A percentile compares a stretch with the other conserved stretches of the same genome.
phyloP scores from a whole-genome alignment of 2,797 vertebrate genomes.

The Anableps anableps region DNA sequence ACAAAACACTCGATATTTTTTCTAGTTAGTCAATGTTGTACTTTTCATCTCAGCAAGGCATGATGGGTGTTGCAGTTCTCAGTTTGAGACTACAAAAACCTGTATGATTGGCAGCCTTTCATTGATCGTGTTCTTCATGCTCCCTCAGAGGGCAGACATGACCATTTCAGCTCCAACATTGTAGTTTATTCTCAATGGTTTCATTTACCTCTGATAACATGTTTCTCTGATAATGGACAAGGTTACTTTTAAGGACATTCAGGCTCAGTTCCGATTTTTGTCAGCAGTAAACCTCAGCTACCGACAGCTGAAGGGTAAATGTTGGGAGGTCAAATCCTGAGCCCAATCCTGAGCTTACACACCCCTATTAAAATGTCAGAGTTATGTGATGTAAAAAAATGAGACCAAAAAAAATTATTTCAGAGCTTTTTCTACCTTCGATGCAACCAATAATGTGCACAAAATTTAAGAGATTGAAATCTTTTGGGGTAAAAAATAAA shows the following conservation, averaged over 20 bases:
- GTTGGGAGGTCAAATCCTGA: conserved; percentile 37
- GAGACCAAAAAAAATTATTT: not conserved
- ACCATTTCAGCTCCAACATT: conserved; percentile 49
- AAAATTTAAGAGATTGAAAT: not conserved
- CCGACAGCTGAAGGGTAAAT: conserved; percentile 45
- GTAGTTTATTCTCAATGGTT: conserved; percentile 25
- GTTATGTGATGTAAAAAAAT: not conserved
- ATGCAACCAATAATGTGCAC: not conserved
- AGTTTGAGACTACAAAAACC: conserved; percentile 56
- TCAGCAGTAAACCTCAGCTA: conserved; percentile 60
- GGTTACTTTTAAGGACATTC: conserved; percentile 73
- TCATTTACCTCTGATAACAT: conserved; percentile 39
- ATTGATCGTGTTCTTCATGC: conserved; percentile 33
- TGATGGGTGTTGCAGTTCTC: conserved; percentile 75
- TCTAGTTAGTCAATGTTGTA: conserved; percentile 27
- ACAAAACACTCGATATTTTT: conserved; percentile 32
- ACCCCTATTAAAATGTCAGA: not conserved
- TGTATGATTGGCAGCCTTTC: conserved; percentile 76
- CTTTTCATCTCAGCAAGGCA: conserved; percentile 65
- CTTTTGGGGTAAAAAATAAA: not conserved
- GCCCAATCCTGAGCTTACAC: conserved; percentile 25
- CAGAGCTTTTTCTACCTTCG: not conserved
- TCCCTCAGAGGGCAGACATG: conserved; percentile 45
- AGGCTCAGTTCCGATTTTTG: conserved; percentile 55
- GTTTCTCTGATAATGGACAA: conserved; percentile 46